These are phyloP conservation scores for Isaurus tuberculatus DNA, from an alignment of 92 coral and sea anemone species.

Conservation along the genomic window DNA sequence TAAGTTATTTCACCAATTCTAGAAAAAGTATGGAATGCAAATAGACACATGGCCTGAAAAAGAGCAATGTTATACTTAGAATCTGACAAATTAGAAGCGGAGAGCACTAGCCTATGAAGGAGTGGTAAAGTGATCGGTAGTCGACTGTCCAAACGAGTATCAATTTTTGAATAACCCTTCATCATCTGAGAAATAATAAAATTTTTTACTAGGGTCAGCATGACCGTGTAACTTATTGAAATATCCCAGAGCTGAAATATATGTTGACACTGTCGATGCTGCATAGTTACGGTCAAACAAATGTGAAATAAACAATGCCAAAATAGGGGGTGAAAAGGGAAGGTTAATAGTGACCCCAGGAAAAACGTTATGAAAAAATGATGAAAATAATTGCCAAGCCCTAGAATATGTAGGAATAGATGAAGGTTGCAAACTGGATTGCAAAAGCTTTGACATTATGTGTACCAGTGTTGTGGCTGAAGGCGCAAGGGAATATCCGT, in stretches of 20 bases:
- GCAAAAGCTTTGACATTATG: constrained; percentile 3
- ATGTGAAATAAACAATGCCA: constrained; percentile 69
- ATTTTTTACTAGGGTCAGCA: constrained; percentile 50
- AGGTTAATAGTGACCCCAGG: not conserved
- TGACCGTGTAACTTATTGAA: constrained; percentile 43
- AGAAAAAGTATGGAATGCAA: not conserved
- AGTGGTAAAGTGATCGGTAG: constrained; percentile 66
- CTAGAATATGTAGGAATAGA: constrained; percentile 2
- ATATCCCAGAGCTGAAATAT: constrained; percentile 63
- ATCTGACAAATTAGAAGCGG: not conserved
- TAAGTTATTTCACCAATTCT: constrained; percentile 14
- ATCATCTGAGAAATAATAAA: constrained; percentile 58
- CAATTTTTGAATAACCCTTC: constrained; percentile 59
- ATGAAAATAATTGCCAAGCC: constrained; percentile 40
- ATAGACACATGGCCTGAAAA: constrained; percentile 16
- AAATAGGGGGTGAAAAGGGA: constrained; percentile 52
- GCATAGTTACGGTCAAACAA: constrained; percentile 65
- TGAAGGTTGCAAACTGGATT: constrained; percentile 7
- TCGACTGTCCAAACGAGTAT: constrained; percentile 53
- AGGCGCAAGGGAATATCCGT: constrained; percentile 3
- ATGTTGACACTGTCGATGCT: constrained; percentile 60
- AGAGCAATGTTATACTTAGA: not conserved
- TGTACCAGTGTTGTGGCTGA: not conserved
- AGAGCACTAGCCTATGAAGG: constrained; percentile 20
- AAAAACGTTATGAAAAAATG: not conserved